A percentile compares a stretch with the other conserved stretches of the same genome.
phyloP scores from a whole-genome alignment of 2,797 vertebrate genomes.

The Rhynchotus rufescens region DNA sequence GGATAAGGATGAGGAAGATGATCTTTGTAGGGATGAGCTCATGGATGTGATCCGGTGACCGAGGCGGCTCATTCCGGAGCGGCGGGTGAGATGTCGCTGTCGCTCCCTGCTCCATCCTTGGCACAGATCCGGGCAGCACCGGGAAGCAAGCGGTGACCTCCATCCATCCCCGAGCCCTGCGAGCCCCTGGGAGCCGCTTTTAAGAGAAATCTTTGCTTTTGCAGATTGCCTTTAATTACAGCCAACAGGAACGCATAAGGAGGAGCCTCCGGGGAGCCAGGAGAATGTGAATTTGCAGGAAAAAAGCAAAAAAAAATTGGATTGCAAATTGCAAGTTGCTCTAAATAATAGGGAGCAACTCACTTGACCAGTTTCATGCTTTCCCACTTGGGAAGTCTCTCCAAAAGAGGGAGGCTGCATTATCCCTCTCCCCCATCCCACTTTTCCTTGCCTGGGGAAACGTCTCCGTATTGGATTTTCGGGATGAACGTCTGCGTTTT shows the following conservation, averaged over 20 bases:
- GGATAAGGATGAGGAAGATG: not conserved
- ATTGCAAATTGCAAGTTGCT: not conserved
- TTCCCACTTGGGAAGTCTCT: not conserved
- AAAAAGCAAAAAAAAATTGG: not conserved
- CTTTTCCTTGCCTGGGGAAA: not conserved
- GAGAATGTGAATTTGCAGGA: not conserved
- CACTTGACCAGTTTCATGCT: not conserved
- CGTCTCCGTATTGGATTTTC: constrained; percentile 23
- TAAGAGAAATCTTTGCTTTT: not conserved
- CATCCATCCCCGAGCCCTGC: rapidly evolving
- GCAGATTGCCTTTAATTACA: not conserved
- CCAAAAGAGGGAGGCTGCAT: not conserved
- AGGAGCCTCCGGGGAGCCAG: not conserved
- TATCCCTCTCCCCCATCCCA: not conserved
- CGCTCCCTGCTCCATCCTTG: not conserved
- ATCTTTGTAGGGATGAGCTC: not conserved
- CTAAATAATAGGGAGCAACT: not conserved
- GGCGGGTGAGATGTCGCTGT: not conserved
- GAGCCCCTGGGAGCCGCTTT: not conserved
- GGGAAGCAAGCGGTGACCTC: not conserved
- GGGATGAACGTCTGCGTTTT: not conserved
- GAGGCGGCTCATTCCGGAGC: not conserved
- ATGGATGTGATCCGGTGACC: not conserved
- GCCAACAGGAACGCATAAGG: not conserved
- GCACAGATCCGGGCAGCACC: not conserved